Evolutionary conservation across 2,797 vertebrate genomes (phyloP), one percentile per base, ranked within the genome.

Genomic region (Coendou prehensilis): DNA sequence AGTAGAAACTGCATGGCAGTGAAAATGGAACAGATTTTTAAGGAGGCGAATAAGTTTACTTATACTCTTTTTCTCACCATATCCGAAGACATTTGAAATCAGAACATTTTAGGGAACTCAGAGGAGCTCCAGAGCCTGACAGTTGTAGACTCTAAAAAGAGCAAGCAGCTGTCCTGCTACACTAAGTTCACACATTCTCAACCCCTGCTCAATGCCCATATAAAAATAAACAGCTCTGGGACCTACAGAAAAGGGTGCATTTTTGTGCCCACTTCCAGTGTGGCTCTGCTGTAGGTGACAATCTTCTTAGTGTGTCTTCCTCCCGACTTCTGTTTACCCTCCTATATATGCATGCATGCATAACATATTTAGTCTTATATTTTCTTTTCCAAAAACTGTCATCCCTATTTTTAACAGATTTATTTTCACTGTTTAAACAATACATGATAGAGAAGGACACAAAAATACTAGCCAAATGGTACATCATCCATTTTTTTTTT

Each of bases 381-480:
- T 90, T 92, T 92, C 76, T 82, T 88, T 88, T 93, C 78, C 75
- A 79, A 63, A 97, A 89, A 11, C 54, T 87, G 52, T 63, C 83
- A 89, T 63, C 63, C 30, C 30, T 90, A 75, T 71, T 88, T 93
- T 90, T 86, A 92, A 81, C 37, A 88, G 45, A 79, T 81, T 61
- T 54, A 85, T 89, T 93, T 91, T 47, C 41, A 87, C 30, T 33
- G 15, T 59, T 80, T 76, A 91, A 97, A 88, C 37, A 76, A 73
- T 80, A 64, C 2, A 13, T 7, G 26, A 85, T 96, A 91, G n/a
- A 20, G 57, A 96, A 86, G 28, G 52, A 83, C 33, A 71, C 56
- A 83, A 76, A 96, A 71, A 87, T 75, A 41, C 26, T 10, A 76
- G 41, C n/a, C 64, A 87, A 47, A 13, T n/a, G 41, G 37, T 52